Evolutionary conservation across 2,888 invertebrate genomes (phyloP).

Genomic region (Yponomeuta sedellus): DNA sequence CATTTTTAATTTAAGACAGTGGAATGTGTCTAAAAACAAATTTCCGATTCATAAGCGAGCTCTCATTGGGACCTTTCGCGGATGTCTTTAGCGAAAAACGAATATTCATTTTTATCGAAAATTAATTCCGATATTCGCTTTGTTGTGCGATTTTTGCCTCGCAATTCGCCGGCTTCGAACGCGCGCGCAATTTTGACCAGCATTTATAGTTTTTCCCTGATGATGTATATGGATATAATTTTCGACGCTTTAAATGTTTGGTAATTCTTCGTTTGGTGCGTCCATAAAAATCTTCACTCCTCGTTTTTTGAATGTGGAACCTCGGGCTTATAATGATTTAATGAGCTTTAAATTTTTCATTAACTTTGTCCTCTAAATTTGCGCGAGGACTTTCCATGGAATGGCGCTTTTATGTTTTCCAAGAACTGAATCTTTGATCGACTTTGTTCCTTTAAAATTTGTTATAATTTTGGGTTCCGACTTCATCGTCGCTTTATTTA

Average conservation of each 20-base stretch:
- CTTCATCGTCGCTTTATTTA: no score
- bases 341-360: slow-evolving; percentile 8
- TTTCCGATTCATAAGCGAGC: slow-evolving; percentile 61
- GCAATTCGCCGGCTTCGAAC: neutral
- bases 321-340: slow-evolving; percentile 7
- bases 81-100: slow-evolving; percentile 24
- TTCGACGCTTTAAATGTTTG: slow-evolving; percentile 12
- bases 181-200: neutral
- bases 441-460: no score
- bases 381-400: neutral
- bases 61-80: slow-evolving; percentile 20
- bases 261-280: slow-evolving; percentile 9
- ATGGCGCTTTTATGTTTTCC: neutral
- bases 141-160: slow-evolving; percentile 14
- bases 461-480: no score
- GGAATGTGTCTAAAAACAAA: slow-evolving; percentile 69
- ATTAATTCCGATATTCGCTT: slow-evolving; percentile 17
- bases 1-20: slow-evolving; percentile 72
- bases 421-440: neutral
- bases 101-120: slow-evolving; percentile 37
- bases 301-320: slow-evolving; percentile 5
- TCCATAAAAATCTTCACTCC: neutral
- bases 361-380: slow-evolving; percentile 8
- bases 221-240: slow-evolving; percentile 14
- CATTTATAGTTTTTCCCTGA: slow-evolving; percentile 15